Evolutionary conservation across 2,113 vertebrate genomes (phyloP).

Genomic region (Odocoileus hemionus): DNA sequence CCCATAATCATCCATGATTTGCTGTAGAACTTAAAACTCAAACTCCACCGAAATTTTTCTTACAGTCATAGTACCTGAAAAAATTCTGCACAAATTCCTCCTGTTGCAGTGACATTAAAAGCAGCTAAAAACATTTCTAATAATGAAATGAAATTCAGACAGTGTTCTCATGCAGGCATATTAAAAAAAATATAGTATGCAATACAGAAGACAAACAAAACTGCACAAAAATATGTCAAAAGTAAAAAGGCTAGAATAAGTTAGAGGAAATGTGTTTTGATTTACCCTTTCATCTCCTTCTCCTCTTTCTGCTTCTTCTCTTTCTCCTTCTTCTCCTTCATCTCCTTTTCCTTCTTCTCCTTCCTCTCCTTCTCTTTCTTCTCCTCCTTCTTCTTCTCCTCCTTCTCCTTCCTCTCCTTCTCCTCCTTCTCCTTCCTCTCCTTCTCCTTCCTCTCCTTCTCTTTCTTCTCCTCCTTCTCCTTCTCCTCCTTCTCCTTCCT

Average conservation of each 20-base stretch:
- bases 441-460: fast-evolving
- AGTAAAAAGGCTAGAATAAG: neutral
- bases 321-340: too few relatives aligned
- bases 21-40: neutral
- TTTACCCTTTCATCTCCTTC: neutral
- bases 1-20: neutral
- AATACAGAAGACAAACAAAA: neutral
- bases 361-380: too few relatives aligned
- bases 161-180: neutral
- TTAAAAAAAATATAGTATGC: neutral
- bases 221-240: neutral
- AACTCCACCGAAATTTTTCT: neutral
- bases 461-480: neutral
- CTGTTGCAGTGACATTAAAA: neutral
- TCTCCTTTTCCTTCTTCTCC: fast-evolving
- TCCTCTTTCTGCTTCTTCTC: neutral
- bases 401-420: fast-evolving
- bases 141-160: neutral
- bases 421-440: fast-evolving
- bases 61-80: neutral
- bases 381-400: fast-evolving
- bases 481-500: fast-evolving
- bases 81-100: neutral
- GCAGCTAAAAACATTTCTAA: neutral
- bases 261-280: neutral